phyloP scores from a whole-genome alignment of 23 tunicate genomes.

The Halocynthia aurantium region DNA sequence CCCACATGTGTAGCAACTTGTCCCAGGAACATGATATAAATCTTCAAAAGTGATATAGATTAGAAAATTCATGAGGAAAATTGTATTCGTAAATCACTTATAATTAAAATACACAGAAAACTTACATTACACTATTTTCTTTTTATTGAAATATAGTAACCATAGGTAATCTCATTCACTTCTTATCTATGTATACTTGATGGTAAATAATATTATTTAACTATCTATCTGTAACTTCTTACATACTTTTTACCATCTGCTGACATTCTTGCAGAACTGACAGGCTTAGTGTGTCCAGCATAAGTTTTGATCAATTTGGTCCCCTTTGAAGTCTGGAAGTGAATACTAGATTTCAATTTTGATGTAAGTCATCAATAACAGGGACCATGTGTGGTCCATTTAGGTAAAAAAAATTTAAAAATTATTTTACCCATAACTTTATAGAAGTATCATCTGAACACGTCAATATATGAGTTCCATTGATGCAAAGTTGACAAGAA shows the following conservation, averaged over 20 bases:
- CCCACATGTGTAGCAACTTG: constrained; percentile 46
- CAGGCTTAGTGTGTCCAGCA: constrained; percentile 33
- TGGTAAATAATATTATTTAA: too few relatives aligned
- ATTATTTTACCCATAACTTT: constrained; percentile 39
- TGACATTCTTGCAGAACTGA: constrained; percentile 26
- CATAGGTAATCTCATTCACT: background rate
- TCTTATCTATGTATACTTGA: too few relatives aligned
- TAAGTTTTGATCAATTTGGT: constrained; percentile 10
- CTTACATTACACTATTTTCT: background rate
- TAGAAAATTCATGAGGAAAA: too few relatives aligned
- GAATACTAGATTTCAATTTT: too few relatives aligned
- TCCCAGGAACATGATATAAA: constrained; percentile 83
- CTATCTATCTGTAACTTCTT: too few relatives aligned
- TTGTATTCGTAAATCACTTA: too few relatives aligned
- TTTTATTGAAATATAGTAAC: background rate
- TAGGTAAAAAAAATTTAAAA: background rate
- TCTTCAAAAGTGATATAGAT: background rate
- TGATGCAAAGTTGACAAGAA: constrained; percentile 54
- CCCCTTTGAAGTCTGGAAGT: background rate
- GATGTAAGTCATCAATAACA: background rate
- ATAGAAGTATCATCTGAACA: constrained; percentile 59
- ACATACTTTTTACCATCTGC: constrained; percentile 2
- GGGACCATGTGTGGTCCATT: background rate
- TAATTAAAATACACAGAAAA: background rate
- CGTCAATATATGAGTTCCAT: constrained; percentile 38